A percentile compares a stretch with the other conserved stretches of the same genome.
phyloP scores from a whole-genome alignment of 2,113 vertebrate species.

The Pholis gunnellus region DNA sequence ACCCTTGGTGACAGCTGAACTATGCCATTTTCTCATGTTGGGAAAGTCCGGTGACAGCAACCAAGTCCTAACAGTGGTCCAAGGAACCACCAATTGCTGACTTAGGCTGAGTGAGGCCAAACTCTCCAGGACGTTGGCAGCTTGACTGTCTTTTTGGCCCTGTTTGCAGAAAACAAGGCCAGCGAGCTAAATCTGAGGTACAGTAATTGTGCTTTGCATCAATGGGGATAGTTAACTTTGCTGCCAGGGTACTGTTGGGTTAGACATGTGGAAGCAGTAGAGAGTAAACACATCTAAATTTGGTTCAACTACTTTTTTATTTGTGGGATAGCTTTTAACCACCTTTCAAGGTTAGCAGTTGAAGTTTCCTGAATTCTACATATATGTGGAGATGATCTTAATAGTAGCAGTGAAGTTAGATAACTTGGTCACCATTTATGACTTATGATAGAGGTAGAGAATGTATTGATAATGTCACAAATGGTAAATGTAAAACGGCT shows the following conservation, averaged over 20 bases:
- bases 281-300: constrained; percentile 45
- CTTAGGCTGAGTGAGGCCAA: constrained; percentile 57
- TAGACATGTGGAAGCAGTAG: constrained; percentile 20
- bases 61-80: constrained; percentile 53
- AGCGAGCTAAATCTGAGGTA: constrained; percentile 52
- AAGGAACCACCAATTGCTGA: constrained; percentile 73
- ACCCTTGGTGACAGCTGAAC: constrained; percentile 80
- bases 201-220: constrained; percentile 61
- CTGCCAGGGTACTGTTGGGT: constrained; percentile 34
- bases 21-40: constrained; percentile 63
- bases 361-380: background rate
- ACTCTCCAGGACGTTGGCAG: constrained; percentile 68
- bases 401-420: background rate
- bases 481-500: background rate
- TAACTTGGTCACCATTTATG: background rate
- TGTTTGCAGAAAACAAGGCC: constrained; percentile 58
- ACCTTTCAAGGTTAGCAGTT: constrained; percentile 8
- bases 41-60: constrained; percentile 75
- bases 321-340: background rate
- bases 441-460: background rate
- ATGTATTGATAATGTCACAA: background rate
- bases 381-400: background rate
- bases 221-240: constrained; percentile 34
- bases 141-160: constrained; percentile 34
- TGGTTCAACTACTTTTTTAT: constrained; percentile 28